Evolutionary conservation across 2,113 vertebrate species (phyloP).

Genomic region (Oreochromis spilurus): DNA sequence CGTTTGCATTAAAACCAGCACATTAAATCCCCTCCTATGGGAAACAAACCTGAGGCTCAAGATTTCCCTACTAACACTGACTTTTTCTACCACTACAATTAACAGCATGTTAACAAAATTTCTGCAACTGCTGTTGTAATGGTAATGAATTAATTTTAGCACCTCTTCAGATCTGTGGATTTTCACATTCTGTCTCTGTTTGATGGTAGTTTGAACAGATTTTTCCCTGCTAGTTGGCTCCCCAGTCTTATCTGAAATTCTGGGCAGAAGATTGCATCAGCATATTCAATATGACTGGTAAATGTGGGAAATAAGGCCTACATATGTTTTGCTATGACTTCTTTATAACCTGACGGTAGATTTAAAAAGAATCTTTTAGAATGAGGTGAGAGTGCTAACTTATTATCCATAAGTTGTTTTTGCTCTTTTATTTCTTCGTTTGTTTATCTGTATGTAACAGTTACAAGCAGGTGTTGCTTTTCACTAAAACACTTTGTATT

Average conservation of each 20-base stretch:
- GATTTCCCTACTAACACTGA: not conserved
- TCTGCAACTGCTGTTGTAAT: not conserved
- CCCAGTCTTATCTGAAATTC: constrained; percentile 27
- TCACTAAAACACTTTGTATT: not conserved
- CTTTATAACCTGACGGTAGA: not conserved
- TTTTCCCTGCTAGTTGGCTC: not conserved
- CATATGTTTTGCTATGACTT: not conserved
- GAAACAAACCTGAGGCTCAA: not conserved
- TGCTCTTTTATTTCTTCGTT: not conserved
- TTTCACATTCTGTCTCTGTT: not conserved
- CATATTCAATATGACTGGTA: constrained; percentile 33
- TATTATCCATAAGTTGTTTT: not conserved
- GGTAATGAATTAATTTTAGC: not conserved
- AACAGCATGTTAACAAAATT: not conserved
- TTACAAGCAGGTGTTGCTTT: constrained; percentile 6
- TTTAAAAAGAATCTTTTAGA: not conserved
- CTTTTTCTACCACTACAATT: not conserved
- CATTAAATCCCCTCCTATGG: not conserved
- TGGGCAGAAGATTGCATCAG: constrained; percentile 47
- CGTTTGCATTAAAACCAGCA: not conserved
- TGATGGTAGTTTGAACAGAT: constrained; percentile 20
- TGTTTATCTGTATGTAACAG: not conserved
- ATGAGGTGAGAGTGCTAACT: not conserved
- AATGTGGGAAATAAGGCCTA: not conserved
- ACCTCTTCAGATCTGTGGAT: not conserved